phyloP scores from a whole-genome alignment of 2,888 invertebrate species.

The Xylota sylvarum region DNA sequence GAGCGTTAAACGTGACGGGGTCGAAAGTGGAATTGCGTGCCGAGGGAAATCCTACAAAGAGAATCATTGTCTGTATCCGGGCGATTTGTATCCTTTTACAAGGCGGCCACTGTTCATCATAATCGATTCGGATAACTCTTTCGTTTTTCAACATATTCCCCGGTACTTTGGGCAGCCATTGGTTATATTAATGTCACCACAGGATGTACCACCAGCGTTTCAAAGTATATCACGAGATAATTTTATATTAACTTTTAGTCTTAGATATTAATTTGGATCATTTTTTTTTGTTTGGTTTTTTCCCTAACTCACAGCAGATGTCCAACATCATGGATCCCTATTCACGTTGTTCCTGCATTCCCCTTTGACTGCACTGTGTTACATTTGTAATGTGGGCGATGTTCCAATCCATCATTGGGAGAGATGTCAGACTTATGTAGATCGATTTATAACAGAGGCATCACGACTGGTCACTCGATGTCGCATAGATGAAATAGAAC shows the following conservation, averaged over 20 bases:
- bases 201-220: constrained; percentile 93
- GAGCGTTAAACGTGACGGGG: constrained; percentile 92
- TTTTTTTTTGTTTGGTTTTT: constrained; percentile 5
- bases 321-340: constrained; percentile 94
- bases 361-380: constrained; percentile 96
- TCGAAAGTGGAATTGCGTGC: constrained; percentile 84
- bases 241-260: background rate
- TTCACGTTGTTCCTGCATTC: constrained; percentile 98
- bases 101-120: constrained; percentile 96
- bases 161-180: constrained; percentile 96
- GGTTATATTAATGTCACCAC: constrained; percentile 96
- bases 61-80: constrained; percentile 94
- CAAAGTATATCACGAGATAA: constrained; percentile 87
- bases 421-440: constrained; percentile 93
- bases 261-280: constrained; percentile 9
- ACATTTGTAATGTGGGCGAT: constrained; percentile 94
- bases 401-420: constrained; percentile 96
- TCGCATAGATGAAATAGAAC: constrained; percentile 90
- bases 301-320: constrained; percentile 86
- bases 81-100: constrained; percentile 96
- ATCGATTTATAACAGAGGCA: constrained; percentile 95
- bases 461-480: constrained; percentile 92
- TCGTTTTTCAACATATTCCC: constrained; percentile 95
- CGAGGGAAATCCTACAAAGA: constrained; percentile 87
- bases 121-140: constrained; percentile 98